Evolutionary conservation across 2,113 vertebrate species (phyloP).

Genomic region (Dendropsophus ebraccatus): DNA sequence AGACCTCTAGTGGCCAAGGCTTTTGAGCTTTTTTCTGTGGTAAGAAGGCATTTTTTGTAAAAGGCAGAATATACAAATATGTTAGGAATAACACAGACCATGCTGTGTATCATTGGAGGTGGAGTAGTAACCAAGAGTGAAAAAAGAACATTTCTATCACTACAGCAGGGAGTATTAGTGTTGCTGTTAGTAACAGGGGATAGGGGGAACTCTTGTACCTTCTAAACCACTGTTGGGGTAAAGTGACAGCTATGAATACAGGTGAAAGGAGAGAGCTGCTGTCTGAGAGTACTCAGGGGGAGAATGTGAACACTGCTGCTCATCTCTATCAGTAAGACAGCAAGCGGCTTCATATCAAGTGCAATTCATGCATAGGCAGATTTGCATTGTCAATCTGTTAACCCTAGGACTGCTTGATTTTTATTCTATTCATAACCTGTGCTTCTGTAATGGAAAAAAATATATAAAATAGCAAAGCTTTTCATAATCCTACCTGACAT

Average conservation of each 20-base stretch:
- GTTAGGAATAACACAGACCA: too few relatives aligned
- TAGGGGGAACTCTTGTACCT: not conserved
- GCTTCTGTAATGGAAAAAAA: not conserved
- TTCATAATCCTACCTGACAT: not conserved
- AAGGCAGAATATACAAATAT: too few relatives aligned
- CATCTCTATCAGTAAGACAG: not conserved
- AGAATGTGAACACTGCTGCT: not conserved
- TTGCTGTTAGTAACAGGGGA: not conserved
- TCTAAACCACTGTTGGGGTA: not conserved
- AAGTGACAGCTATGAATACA: not conserved
- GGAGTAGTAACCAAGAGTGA: too few relatives aligned
- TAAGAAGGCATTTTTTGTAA: too few relatives aligned
- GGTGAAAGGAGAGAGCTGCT: not conserved
- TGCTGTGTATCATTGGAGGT: too few relatives aligned
- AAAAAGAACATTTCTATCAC: not conserved
- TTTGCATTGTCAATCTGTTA: conserved; percentile 12
- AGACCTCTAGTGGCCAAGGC: too few relatives aligned
- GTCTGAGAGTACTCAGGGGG: too few relatives aligned
- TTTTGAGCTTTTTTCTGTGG: too few relatives aligned
- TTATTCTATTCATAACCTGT: conserved; percentile 2
- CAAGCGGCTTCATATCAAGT: not conserved
- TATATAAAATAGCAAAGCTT: not conserved
- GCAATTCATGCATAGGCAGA: not conserved
- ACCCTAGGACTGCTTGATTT: not conserved
- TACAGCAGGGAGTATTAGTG: not conserved